Evolutionary conservation across 2,888 invertebrate genomes (phyloP), one percentile per base, ranked within the genome.

Genomic region (Coremacera marginata): DNA sequence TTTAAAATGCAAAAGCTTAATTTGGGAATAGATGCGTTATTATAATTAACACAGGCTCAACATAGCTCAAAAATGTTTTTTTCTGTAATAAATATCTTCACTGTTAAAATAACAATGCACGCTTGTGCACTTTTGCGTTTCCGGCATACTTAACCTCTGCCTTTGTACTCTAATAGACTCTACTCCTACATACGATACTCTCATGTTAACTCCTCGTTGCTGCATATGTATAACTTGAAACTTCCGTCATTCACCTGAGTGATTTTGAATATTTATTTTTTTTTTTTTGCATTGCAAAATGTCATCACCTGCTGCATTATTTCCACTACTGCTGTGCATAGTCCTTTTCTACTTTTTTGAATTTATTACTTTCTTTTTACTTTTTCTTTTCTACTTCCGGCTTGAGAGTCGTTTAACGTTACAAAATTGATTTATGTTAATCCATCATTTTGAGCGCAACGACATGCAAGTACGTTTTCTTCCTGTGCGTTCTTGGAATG

Each of bases 401-500:
- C 25, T 25, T 31, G 11, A 27, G 27, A 60, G 60, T 14, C 25
- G 27, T 16, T 31, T 27, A 19, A 60, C 14, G 60, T 5, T 27
- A 31, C 25, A 60, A 60, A 60, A 27, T 19, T 60, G 60, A 60
- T 60, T 60, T 60, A 60, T 60, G 60, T 25, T 60, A 60, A 25
- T 25, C 27, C 60, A 60, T 60, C 25, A 60, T 60, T 60, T 60
- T 27, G 19, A 60, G 16, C 25, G 60, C 60, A 60, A 60, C 27
- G 27, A 14, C 27, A 31, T 25, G 25, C 27, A 27, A 27, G 16
- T 5, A 11, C 27, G 5, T 14, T 11, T 27, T 11, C 60, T 60
- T 60, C 27, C 27, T 44, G 60, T 60, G 9, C 25, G 60, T 60
- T 27, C 3, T 16, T 60, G 5, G 11, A 31, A 25, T 9, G 14